These are phyloP conservation scores for Apamea anceps DNA, from an alignment of 2,888 invertebrate species.

Conservation along the genomic window DNA sequence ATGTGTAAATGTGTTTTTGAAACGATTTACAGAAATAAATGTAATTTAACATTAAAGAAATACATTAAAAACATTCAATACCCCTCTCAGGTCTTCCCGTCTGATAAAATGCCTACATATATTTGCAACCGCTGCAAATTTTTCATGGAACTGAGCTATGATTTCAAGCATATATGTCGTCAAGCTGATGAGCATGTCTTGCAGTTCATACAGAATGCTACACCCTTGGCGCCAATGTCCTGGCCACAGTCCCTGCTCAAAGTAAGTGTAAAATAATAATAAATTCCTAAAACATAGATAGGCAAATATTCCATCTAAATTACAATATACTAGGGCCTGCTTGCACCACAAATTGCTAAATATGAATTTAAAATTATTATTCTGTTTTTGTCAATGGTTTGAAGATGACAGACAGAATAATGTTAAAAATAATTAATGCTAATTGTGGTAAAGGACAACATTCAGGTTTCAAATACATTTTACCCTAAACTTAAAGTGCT, in stretches of 20 bases:
- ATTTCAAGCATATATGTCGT: constrained; percentile 94
- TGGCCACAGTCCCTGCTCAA: constrained; percentile 84
- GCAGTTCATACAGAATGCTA: constrained; percentile 92
- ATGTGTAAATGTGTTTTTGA: background rate
- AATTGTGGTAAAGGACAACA: background rate
- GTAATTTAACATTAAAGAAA: background rate
- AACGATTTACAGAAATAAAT: background rate
- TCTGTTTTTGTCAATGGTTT: background rate
- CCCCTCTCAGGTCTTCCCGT: constrained; percentile 88
- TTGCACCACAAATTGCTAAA: background rate
- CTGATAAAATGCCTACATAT: constrained; percentile 93
- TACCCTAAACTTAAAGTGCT: background rate
- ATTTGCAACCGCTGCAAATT: constrained; percentile 93
- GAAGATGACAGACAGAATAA: background rate
- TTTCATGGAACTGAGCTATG: constrained; percentile 93
- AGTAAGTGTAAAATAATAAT: constrained; percentile 73
- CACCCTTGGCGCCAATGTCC: constrained; percentile 88
- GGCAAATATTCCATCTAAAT: background rate
- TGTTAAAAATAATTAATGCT: background rate
- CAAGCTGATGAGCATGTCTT: constrained; percentile 93
- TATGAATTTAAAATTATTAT: background rate
- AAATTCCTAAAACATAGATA: background rate
- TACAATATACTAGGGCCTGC: background rate
- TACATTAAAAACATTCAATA: background rate
- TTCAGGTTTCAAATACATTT: too few species aligned